Conservation (phyloP, 1,140 invertebrate species). For the Catajapyx aquilonaris region DNA sequence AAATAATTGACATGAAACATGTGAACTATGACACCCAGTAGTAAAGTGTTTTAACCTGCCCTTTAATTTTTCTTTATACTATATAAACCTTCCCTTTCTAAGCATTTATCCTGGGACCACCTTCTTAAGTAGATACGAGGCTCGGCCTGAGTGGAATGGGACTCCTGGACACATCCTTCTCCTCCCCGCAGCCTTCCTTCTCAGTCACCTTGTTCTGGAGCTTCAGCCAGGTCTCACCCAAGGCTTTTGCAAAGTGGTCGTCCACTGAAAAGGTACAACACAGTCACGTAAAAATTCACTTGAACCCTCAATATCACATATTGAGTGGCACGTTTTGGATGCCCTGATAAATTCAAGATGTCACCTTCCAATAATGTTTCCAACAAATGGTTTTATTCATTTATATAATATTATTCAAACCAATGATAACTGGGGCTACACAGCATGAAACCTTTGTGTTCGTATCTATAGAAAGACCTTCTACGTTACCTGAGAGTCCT, state of each 20-base stretch:
- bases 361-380: not conserved
- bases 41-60: no score
- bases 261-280: slow-evolving; percentile 39
- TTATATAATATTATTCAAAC: not conserved
- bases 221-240: slow-evolving; percentile 81
- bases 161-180: no score
- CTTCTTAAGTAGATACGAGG: no score
- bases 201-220: no score
- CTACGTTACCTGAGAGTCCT: slow-evolving; percentile 15
- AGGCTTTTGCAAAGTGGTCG: slow-evolving; percentile 88
- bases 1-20: no score
- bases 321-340: not conserved
- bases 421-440: not conserved
- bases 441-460: not conserved
- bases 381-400: not conserved
- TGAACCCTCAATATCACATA: not conserved
- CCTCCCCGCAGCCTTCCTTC: no score
- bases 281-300: not conserved
- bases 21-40: no score
- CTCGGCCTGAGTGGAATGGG: no score
- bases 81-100: no score
- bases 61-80: no score
- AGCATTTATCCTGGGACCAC: no score
- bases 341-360: slow-evolving; percentile 3
- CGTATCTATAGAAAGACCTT: not conserved